Evolutionary conservation across 1,140 invertebrate genomes (phyloP).

Genomic region (Zaprionus gabonicus): DNA sequence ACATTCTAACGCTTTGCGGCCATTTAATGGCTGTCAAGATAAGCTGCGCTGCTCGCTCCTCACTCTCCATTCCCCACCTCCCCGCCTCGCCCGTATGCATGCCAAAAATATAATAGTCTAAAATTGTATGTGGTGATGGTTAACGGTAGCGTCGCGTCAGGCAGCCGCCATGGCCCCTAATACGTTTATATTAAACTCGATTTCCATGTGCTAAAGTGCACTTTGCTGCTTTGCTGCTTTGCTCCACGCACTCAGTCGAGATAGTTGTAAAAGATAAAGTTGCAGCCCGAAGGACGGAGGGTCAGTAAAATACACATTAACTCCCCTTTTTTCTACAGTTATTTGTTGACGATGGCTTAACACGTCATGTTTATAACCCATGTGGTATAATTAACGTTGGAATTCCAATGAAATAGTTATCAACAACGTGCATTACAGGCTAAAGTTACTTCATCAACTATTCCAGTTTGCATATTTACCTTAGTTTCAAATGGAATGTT

Average conservation of each 20-base stretch:
- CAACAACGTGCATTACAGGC: background rate
- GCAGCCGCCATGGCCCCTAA: background rate
- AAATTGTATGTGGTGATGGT: slow-evolving; percentile 55
- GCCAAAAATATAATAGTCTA: slow-evolving; percentile 76
- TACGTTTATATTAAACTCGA: background rate
- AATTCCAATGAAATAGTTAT: background rate
- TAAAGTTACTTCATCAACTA: background rate
- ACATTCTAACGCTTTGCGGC: slow-evolving; percentile 72
- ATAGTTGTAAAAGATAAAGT: slow-evolving; percentile 3
- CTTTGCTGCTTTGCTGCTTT: background rate
- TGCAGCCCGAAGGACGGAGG: background rate
- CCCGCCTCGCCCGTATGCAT: background rate
- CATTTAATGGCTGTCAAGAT: slow-evolving; percentile 81
- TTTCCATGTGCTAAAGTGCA: background rate
- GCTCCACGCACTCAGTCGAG: background rate
- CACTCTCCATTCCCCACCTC: background rate
- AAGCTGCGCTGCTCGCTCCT: slow-evolving; percentile 46
- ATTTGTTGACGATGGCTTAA: background rate
- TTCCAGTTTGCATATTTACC: background rate
- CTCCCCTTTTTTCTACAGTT: background rate
- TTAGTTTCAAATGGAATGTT: background rate
- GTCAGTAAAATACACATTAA: background rate
- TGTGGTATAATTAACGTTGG: background rate
- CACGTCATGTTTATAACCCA: background rate
- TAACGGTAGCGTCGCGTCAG: background rate